A percentile compares a stretch with the other conserved stretches of the same genome.
These are phyloP conservation scores for Tetranychus truncatus DNA, from an alignment of 2,888 invertebrate genomes.

Conservation along the genomic window DNA sequence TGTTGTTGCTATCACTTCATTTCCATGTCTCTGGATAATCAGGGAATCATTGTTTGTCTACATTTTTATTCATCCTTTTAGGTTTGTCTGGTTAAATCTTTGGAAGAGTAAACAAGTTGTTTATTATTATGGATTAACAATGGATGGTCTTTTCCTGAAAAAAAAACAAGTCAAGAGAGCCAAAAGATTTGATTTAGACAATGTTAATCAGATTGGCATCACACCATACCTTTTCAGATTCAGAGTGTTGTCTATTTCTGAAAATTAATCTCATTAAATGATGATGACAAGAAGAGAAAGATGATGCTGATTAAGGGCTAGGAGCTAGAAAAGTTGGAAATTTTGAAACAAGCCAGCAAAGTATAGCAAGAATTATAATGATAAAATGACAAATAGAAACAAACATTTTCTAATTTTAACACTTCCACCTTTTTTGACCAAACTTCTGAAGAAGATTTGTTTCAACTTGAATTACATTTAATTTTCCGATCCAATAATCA, in stretches of 20 bases:
- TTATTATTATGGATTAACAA: too few species aligned
- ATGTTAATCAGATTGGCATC: slow-evolving; percentile 1
- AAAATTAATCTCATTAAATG: not conserved
- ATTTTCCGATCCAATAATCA: too few species aligned
- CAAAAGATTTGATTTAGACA: not conserved
- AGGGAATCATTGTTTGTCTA: too few species aligned
- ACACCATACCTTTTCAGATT: not conserved
- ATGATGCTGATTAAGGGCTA: not conserved
- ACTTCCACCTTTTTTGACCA: too few species aligned
- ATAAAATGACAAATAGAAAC: not conserved
- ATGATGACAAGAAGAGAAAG: not conserved
- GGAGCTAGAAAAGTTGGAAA: not conserved
- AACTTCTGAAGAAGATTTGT: too few species aligned
- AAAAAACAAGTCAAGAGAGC: not conserved
- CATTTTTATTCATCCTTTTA: too few species aligned
- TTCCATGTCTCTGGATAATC: too few species aligned
- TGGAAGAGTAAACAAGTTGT: too few species aligned
- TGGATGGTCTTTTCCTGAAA: not conserved
- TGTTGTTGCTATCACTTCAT: too few species aligned
- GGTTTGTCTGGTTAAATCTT: too few species aligned
- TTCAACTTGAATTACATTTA: too few species aligned
- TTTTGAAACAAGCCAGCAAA: not conserved
- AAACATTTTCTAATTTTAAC: not conserved
- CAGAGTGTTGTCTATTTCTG: not conserved
- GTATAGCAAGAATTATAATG: not conserved